These are phyloP conservation scores for Sterna hirundo DNA, from an alignment of 2,113 vertebrate species.

Conservation along the genomic window DNA sequence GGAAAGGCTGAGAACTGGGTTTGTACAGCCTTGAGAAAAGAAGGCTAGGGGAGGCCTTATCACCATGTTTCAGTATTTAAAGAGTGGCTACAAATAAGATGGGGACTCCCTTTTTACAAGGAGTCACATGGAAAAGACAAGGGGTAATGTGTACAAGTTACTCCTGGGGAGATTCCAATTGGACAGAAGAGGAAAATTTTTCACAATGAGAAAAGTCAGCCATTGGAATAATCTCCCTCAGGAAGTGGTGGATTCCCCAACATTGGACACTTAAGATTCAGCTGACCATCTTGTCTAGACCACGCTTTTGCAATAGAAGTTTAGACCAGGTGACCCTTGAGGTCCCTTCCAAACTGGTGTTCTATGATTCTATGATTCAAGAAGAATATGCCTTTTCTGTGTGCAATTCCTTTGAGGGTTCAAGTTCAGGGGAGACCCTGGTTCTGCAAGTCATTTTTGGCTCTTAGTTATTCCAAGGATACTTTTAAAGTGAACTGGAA, in stretches of 20 bases:
- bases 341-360: neutral
- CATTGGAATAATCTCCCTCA: neutral
- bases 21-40: neutral
- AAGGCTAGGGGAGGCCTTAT: neutral
- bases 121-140: neutral
- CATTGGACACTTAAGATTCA: neutral
- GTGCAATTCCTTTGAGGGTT: neutral
- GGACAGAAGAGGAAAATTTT: neutral
- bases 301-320: neutral
- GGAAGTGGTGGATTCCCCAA: neutral
- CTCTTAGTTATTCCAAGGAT: neutral
- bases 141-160: neutral
- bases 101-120: neutral
- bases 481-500: neutral
- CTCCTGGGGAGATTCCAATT: neutral
- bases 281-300: no score
- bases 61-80: neutral
- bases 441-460: neutral
- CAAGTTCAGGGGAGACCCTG: neutral
- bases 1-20: neutral
- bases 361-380: neutral
- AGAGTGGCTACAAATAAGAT: neutral
- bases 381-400: neutral
- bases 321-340: neutral
- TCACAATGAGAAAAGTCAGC: neutral